Percentiles rank a stretch among this genome's conserved stretches.
These are phyloP conservation scores for Hippoglossus stenolepis DNA, from an alignment of 2,113 vertebrate genomes.

Conservation along the genomic window DNA sequence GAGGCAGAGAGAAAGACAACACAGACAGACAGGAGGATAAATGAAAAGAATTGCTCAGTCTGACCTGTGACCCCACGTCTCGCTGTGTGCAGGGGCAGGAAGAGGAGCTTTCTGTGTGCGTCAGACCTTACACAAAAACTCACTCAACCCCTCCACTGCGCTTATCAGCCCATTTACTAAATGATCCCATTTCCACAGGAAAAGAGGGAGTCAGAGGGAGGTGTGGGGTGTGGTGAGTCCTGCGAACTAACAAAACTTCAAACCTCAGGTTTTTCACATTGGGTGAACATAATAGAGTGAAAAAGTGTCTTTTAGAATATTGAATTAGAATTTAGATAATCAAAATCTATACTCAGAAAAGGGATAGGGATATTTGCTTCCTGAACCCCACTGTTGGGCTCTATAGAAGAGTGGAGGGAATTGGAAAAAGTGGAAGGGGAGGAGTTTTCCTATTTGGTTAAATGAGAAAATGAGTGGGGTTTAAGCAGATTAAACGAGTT, in stretches of 20 bases:
- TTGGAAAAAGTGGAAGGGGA: too few species aligned
- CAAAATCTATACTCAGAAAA: too few species aligned
- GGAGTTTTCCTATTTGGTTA: too few species aligned
- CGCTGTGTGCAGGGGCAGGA: slow-evolving; percentile 36
- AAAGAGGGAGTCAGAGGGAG: slow-evolving; percentile 43
- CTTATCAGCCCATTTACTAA: slow-evolving; percentile 63
- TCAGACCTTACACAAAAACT: slow-evolving; percentile 57
- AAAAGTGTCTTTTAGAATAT: too few species aligned
- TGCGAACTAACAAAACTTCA: slow-evolving; percentile 42
- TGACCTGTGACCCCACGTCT: slow-evolving; percentile 39
- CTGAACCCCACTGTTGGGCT: too few species aligned
- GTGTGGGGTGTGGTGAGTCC: slow-evolving; percentile 38
- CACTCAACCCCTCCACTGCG: slow-evolving; percentile 35
- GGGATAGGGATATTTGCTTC: too few species aligned
- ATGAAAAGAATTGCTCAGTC: slow-evolving; percentile 28
- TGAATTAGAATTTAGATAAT: too few species aligned
- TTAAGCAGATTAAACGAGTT: slow-evolving; percentile 7
- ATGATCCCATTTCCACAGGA: slow-evolving; percentile 76
- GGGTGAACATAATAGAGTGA: not conserved
- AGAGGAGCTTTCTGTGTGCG: slow-evolving; percentile 51
- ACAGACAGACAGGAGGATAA: slow-evolving; percentile 35
- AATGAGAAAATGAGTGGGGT: slow-evolving; percentile 9
- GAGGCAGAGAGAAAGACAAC: slow-evolving; percentile 30
- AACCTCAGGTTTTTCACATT: not conserved
- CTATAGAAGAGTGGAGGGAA: too few species aligned